Evolutionary conservation across 2,113 vertebrate genomes (phyloP).

Genomic region (Entosphenus tridentatus): DNA sequence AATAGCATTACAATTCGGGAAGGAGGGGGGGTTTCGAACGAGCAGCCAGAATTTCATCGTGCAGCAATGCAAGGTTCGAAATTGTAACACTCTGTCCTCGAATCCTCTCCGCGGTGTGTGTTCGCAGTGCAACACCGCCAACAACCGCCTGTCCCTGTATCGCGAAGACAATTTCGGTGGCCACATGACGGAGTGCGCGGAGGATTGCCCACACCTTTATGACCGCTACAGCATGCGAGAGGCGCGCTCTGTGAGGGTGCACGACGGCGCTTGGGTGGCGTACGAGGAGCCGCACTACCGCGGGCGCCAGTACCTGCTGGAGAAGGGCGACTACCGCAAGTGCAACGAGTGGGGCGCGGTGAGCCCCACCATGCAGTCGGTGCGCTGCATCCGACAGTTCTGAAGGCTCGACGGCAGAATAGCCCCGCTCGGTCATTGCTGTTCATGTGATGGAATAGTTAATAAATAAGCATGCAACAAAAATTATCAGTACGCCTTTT

Average conservation of each 20-base stretch:
- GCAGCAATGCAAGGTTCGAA: no score
- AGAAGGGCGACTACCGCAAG: conserved; percentile 65
- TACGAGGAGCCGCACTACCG: conserved; percentile 67
- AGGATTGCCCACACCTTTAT: conserved; percentile 57
- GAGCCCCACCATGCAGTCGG: conserved; percentile 44
- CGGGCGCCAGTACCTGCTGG: conserved; percentile 61
- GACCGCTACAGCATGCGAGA: conserved; percentile 52
- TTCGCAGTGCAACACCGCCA: no score
- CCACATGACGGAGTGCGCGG: conserved; percentile 45
- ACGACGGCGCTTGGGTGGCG: conserved; percentile 65
- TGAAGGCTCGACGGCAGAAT: no score
- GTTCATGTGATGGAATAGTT: no score
- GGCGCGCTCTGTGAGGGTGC: conserved; percentile 56
- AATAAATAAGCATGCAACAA: no score
- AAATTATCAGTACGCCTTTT: no score
- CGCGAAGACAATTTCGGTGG: conserved; percentile 62
- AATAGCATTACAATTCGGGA: no score
- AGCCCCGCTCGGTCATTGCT: no score
- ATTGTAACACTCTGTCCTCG: no score
- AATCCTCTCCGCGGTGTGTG: no score
- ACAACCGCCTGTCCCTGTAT: conserved; percentile 15
- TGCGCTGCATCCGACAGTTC: conserved; percentile 25
- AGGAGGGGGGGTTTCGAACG: no score
- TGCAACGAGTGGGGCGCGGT: conserved; percentile 52
- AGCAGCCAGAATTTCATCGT: no score